A percentile compares a stretch with the other conserved stretches of the same genome.
Conservation (phyloP, 2,888 invertebrate genomes). For the Gryllus longicercus region DNA sequence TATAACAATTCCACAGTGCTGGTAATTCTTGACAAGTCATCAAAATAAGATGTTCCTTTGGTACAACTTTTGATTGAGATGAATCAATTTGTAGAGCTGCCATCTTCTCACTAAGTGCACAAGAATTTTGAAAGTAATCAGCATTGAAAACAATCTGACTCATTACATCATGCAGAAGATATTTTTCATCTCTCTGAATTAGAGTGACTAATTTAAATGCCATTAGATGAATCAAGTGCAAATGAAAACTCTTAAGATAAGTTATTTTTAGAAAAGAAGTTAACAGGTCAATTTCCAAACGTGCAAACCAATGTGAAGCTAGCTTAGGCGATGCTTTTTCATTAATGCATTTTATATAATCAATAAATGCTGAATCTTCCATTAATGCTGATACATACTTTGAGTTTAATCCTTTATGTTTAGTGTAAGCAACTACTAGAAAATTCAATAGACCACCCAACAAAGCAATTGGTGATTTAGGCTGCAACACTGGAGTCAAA, state of each 20-base stretch:
- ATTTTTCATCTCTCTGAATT: slow-evolving; percentile 45
- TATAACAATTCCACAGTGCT: too few relatives aligned
- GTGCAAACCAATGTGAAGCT: slow-evolving; percentile 42
- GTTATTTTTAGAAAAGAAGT: slow-evolving; percentile 41
- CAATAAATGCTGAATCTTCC: slow-evolving; percentile 26
- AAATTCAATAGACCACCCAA: slow-evolving; percentile 37
- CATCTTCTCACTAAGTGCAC: background rate
- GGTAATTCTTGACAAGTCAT: too few relatives aligned
- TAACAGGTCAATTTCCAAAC: slow-evolving; percentile 44
- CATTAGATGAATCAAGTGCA: slow-evolving; percentile 36
- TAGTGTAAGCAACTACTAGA: slow-evolving; percentile 22
- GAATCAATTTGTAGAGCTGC: background rate
- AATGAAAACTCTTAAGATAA: slow-evolving; percentile 36
- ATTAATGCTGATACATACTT: slow-evolving; percentile 19
- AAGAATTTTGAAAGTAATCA: slow-evolving; percentile 36
- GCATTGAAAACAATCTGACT: slow-evolving; percentile 43
- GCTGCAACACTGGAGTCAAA: slow-evolving; percentile 37
- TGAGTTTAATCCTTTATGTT: slow-evolving; percentile 25
- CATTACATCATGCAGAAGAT: slow-evolving; percentile 43
- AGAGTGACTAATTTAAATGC: slow-evolving; percentile 32
- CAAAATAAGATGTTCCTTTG: too few relatives aligned
- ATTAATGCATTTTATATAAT: slow-evolving; percentile 42
- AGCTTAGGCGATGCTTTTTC: slow-evolving; percentile 29
- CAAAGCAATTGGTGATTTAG: slow-evolving; percentile 38
- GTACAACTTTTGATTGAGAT: too few relatives aligned